A percentile compares a stretch with the other conserved stretches of the same genome.
These are phyloP conservation scores for Erebia ligea DNA, from an alignment of 2,888 invertebrate species.

Conservation along the genomic window DNA sequence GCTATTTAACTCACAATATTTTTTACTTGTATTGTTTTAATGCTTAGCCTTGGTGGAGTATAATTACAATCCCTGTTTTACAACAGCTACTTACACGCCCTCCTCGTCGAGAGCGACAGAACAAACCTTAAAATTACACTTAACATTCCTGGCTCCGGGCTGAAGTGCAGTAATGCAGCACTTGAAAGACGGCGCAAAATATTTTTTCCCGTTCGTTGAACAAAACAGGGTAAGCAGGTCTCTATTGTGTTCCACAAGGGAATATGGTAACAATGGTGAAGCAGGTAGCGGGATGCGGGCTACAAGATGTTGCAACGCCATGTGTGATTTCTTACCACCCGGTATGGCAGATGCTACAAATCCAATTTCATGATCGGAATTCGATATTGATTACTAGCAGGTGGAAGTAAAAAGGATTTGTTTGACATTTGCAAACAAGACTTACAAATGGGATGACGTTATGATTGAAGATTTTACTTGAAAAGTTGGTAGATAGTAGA, in stretches of 20 bases:
- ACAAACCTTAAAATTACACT: conserved; percentile 34
- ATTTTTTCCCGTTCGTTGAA: conserved; percentile 64
- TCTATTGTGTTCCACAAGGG: conserved; percentile 58
- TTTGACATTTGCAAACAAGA: background rate
- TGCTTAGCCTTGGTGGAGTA: conserved; percentile 8
- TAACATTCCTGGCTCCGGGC: conserved; percentile 45
- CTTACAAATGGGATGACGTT: background rate
- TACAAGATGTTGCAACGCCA: conserved; percentile 57
- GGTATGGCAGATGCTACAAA: conserved; percentile 62
- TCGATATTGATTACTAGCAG: conserved; percentile 40
- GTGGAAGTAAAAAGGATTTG: conserved; percentile 23
- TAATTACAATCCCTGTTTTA: conserved; percentile 16
- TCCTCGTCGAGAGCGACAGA: conserved; percentile 14
- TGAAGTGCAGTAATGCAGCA: conserved; percentile 59
- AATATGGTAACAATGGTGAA: conserved; percentile 61
- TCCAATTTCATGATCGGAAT: conserved; percentile 44
- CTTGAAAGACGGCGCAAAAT: conserved; percentile 58
- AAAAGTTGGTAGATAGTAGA: too few relatives aligned
- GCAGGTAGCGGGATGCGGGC: conserved; percentile 78
- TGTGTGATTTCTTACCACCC: conserved; percentile 64
- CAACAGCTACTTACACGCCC: conserved; percentile 13
- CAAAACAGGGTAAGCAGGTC: conserved; percentile 70
- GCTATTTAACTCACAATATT: conserved; percentile 7
- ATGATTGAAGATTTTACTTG: too few relatives aligned
- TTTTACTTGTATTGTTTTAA: conserved; percentile 6